Conservation (phyloP, 2,888 invertebrate species). For the Oxystoma pomonae region DNA sequence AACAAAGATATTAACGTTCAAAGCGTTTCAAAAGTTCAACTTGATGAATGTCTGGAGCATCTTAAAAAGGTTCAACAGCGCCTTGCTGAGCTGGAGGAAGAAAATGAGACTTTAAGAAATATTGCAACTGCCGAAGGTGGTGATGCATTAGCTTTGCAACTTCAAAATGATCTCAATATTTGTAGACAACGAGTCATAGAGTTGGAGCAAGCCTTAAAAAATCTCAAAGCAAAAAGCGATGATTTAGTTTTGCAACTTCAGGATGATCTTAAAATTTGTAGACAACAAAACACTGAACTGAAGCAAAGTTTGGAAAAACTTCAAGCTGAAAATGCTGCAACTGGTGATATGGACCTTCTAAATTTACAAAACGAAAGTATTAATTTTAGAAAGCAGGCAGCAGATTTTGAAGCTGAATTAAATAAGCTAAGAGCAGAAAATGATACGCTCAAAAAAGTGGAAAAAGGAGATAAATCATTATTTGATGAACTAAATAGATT, state of each 20-base stretch:
- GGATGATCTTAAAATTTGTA: neutral
- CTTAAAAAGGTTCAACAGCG: constrained; percentile 32
- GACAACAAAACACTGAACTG: neutral
- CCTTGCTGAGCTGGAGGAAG: constrained; percentile 31
- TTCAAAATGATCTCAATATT: neutral
- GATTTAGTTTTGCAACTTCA: neutral
- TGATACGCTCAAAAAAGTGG: neutral
- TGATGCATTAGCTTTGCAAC: neutral
- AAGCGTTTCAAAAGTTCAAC: constrained; percentile 41
- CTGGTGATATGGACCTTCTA: too few species aligned
- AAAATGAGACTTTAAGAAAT: constrained; percentile 10
- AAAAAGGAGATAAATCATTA: neutral
- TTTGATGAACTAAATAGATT: neutral
- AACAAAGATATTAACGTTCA: constrained; percentile 38
- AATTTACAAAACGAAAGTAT: too few species aligned
- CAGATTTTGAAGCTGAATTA: neutral
- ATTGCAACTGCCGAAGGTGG: neutral
- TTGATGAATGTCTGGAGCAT: constrained; percentile 37
- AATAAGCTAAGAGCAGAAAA: neutral
- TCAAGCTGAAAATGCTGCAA: too few species aligned
- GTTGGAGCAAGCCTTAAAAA: neutral
- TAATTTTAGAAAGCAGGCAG: neutral
- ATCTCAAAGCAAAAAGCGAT: neutral
- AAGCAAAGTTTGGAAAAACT: neutral
- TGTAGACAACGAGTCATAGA: neutral